phyloP scores from a whole-genome alignment of 2,113 vertebrate species.

The Cryptomyrus ogoouensis region DNA sequence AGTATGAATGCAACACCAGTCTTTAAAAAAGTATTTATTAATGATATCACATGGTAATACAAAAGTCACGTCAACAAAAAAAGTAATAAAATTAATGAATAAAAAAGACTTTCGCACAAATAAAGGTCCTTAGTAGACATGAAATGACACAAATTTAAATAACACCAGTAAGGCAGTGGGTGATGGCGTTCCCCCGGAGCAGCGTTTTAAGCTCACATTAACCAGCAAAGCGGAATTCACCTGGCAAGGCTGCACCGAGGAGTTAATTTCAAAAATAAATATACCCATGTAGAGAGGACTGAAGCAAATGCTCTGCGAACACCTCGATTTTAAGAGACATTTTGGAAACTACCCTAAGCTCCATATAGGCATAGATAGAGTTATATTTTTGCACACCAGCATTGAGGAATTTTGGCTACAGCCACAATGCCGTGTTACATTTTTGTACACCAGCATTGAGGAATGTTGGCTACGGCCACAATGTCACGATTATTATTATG shows the following conservation, averaged over 20 bases:
- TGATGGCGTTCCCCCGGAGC: background rate
- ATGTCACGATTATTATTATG: background rate
- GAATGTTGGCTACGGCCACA: background rate
- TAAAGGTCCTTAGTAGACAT: constrained; percentile 39
- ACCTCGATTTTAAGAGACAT: background rate
- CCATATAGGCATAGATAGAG: background rate
- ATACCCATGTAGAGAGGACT: background rate
- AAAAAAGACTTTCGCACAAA: constrained; percentile 39
- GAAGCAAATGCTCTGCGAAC: background rate
- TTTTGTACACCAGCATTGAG: background rate
- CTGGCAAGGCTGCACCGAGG: background rate
- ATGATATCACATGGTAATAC: constrained; percentile 45
- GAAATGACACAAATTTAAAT: constrained; percentile 55
- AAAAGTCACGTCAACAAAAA: constrained; percentile 49
- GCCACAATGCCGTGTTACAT: background rate
- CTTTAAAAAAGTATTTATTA: constrained; percentile 52
- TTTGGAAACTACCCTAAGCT: constrained; percentile 1
- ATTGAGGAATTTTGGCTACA: background rate
- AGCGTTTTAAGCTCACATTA: background rate
- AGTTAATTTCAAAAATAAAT: background rate
- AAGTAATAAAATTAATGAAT: constrained; percentile 49
- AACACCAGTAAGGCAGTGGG: constrained; percentile 45
- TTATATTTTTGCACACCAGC: background rate
- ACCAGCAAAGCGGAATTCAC: background rate
- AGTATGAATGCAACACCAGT: background rate